phyloP scores from a whole-genome alignment of 2,797 vertebrate genomes.

The Phoebastria nigripes region DNA sequence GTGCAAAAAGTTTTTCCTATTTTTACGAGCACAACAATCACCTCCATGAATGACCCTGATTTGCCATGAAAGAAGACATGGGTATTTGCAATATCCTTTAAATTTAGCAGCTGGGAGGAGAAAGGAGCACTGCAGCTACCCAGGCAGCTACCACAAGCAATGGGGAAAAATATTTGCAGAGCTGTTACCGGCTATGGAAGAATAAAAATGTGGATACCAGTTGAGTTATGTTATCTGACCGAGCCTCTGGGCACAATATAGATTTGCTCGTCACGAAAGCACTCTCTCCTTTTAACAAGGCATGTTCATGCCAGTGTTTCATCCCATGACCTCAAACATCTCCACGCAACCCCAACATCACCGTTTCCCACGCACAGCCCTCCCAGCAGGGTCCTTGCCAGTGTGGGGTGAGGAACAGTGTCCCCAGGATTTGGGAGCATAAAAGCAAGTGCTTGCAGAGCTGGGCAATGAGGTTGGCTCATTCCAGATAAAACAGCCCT shows the following conservation, averaged over 20 bases:
- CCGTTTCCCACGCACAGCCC: neutral
- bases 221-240: neutral
- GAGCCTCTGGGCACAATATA: neutral
- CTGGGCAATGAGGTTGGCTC: neutral
- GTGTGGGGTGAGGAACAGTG: rapidly evolving
- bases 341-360: neutral
- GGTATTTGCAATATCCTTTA: neutral
- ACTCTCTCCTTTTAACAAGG: neutral
- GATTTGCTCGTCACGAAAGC: neutral
- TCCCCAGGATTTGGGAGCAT: neutral
- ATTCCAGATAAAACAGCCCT: neutral
- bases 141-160: neutral
- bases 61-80: neutral
- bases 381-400: rapidly evolving
- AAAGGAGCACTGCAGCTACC: neutral
- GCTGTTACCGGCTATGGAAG: neutral
- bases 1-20: neutral
- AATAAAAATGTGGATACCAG: neutral
- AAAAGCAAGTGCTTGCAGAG: neutral
- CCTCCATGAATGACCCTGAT: neutral
- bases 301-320: rapidly evolving
- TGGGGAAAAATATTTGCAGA: neutral
- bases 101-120: neutral
- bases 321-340: neutral
- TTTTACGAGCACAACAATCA: rapidly evolving